phyloP scores from a whole-genome alignment of 2,113 vertebrate species.

The Gasterosteus aculeatus region DNA sequence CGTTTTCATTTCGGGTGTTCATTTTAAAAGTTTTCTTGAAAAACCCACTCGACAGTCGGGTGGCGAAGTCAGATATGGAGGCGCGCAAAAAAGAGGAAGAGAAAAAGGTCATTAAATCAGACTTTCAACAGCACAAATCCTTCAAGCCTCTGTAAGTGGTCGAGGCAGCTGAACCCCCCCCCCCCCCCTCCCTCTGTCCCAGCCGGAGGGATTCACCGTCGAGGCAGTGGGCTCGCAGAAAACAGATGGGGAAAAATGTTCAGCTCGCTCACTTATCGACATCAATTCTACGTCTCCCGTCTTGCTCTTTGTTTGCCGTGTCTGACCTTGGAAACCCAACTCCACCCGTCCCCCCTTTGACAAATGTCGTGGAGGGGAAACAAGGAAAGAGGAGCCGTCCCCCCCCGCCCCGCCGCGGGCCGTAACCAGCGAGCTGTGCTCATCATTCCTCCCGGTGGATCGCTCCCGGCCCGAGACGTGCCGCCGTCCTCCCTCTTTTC shows the following conservation, averaged over 20 bases:
- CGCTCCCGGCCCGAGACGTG: conserved; percentile 45
- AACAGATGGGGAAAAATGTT: conserved; percentile 1
- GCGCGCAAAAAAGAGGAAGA: background rate
- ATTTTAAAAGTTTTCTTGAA: conserved; percentile 31
- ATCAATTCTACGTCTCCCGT: background rate
- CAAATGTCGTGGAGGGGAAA: conserved; percentile 43
- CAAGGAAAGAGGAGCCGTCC: conserved; percentile 52
- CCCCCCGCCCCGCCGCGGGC: conserved; percentile 36
- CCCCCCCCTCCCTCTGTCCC: background rate
- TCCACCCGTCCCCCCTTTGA: conserved; percentile 48
- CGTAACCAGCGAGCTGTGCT: conserved; percentile 49
- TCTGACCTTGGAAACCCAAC: conserved; percentile 43
- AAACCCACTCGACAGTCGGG: conserved; percentile 21
- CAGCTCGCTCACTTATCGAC: background rate
- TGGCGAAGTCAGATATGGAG: background rate
- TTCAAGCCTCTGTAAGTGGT: background rate
- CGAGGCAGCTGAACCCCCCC: background rate
- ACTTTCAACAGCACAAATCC: background rate
- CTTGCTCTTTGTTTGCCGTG: conserved; percentile 25
- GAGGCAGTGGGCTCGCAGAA: background rate
- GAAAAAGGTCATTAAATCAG: no score
- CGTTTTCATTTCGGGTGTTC: conserved; percentile 26
- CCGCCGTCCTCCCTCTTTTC: conserved; percentile 27
- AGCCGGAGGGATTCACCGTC: background rate
- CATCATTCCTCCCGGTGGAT: conserved; percentile 60